phyloP scores from a whole-genome alignment of 2,888 invertebrate genomes.

The Coelopa pilipes region DNA sequence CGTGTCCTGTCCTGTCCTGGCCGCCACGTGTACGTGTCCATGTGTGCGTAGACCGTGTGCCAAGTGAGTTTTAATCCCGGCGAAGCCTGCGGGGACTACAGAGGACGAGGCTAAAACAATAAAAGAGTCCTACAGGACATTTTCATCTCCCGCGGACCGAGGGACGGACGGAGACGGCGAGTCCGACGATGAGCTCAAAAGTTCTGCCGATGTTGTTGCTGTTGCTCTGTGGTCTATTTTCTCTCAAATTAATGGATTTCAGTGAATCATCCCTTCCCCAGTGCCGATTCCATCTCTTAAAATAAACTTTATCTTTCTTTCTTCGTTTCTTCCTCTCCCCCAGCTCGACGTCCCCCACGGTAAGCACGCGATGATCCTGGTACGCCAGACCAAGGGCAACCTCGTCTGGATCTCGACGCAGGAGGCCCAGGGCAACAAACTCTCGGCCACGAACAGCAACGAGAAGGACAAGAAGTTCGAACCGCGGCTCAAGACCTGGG shows the following conservation, averaged over 20 bases:
- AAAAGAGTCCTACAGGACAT: neutral
- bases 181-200: no score
- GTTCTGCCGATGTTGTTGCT: no score
- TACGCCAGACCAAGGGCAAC: constrained; percentile 86
- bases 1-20: no score
- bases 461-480: constrained; percentile 71
- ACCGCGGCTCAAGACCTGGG: constrained; percentile 76
- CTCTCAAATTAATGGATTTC: no score
- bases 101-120: constrained; percentile 14
- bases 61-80: constrained; percentile 40
- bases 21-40: neutral
- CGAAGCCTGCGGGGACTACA: constrained; percentile 32
- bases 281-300: constrained; percentile 32
- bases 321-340: neutral
- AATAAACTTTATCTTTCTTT: constrained; percentile 35
- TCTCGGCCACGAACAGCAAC: constrained; percentile 68
- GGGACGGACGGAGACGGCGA: no score
- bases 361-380: constrained; percentile 87
- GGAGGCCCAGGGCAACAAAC: constrained; percentile 70
- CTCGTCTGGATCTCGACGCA: constrained; percentile 85
- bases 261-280: neutral
- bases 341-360: constrained; percentile 86
- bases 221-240: no score
- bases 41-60: neutral
- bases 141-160: no score